Percentiles rank a stretch among this genome's conserved stretches.
These are phyloP conservation scores for Octomys mimax DNA, from an alignment of 2,797 vertebrate species.

Conservation along the genomic window DNA sequence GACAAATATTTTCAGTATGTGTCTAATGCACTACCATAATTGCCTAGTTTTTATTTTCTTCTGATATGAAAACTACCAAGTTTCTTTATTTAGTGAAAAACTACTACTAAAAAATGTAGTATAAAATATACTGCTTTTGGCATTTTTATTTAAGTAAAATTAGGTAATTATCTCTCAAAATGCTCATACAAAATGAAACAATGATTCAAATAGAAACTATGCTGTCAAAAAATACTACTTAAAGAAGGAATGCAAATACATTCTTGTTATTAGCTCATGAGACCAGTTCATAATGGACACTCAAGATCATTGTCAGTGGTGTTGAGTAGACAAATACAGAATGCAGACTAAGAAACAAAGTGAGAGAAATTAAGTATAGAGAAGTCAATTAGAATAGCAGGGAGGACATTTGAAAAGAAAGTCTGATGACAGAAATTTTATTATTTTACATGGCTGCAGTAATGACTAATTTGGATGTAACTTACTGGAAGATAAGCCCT, in stretches of 20 bases:
- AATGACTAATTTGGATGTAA: not conserved
- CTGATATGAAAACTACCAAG: not conserved
- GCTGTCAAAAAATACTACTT: not conserved
- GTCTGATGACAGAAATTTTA: not conserved
- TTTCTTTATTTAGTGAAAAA: conserved; percentile 6
- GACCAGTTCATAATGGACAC: not conserved
- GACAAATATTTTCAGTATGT: not conserved
- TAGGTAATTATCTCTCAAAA: conserved; percentile 13
- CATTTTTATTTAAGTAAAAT: conserved; percentile 56
- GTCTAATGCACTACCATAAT: not conserved
- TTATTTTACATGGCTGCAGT: not conserved
- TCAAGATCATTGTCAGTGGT: not conserved
- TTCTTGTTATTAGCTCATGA: not conserved
- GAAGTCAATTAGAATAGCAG: not conserved
- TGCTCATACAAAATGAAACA: not conserved
- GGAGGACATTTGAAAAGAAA: not conserved
- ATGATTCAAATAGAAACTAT: not conserved
- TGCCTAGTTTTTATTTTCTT: conserved; percentile 3
- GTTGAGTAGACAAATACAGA: not conserved
- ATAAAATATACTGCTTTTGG: not conserved
- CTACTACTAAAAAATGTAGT: not conserved
- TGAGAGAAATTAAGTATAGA: conserved; percentile 15
- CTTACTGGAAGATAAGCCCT: not conserved
- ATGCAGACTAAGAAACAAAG: not conserved
- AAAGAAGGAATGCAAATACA: not conserved